Percentiles rank a stretch among this genome's conserved stretches.
Conservation (phyloP, 2,888 invertebrate genomes). For the Vannuccia rotundouncinata region DNA sequence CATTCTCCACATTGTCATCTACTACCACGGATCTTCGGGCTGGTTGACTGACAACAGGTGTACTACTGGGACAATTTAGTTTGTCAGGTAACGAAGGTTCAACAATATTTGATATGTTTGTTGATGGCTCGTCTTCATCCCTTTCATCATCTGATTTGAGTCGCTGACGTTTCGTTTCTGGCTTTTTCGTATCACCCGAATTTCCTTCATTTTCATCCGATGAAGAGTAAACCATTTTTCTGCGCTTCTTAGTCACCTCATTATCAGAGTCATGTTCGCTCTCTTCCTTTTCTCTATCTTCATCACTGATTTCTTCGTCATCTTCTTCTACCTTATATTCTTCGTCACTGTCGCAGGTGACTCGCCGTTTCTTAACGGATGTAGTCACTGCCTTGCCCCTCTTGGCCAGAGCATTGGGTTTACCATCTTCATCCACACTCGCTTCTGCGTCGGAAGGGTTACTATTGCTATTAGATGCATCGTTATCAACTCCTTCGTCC, state of each 20-base stretch:
- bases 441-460: background rate
- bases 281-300: background rate
- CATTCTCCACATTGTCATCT: background rate
- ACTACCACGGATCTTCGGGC: too few relatives aligned
- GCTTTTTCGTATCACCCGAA: background rate
- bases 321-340: background rate
- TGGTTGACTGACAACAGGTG: too few relatives aligned
- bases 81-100: too few relatives aligned
- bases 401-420: background rate
- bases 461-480: too few relatives aligned
- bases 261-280: background rate
- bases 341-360: background rate
- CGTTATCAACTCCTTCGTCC: background rate
- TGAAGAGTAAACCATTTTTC: background rate
- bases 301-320: background rate
- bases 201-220: background rate
- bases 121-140: background rate
- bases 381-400: background rate
- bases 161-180: background rate
- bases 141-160: background rate
- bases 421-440: background rate
- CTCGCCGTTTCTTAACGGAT: background rate
- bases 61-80: too few relatives aligned
- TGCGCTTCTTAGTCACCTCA: background rate
- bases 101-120: too few relatives aligned